Evolutionary conservation across 30 jellyfish, hydroid and myxozoan genomes (phyloP).

Genomic region (Pseudorhiza aurosa): DNA sequence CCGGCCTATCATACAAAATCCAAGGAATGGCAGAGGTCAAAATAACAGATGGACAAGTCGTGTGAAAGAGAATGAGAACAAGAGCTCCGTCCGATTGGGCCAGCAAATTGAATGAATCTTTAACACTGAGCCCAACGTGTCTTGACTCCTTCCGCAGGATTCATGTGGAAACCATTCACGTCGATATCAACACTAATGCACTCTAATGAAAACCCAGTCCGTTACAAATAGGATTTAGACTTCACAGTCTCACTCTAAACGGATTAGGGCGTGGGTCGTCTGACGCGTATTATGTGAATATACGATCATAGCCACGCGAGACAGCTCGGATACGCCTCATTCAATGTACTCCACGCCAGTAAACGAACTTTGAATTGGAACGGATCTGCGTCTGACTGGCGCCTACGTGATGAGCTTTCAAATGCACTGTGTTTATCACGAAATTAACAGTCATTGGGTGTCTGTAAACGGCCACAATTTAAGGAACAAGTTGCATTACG

Average conservation of each 20-base stretch:
- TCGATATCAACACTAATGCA: background rate
- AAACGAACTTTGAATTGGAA: background rate
- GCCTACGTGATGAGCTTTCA: slow-evolving; percentile 11
- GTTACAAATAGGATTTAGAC: background rate
- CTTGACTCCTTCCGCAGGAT: background rate
- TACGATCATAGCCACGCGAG: background rate
- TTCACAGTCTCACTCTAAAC: background rate
- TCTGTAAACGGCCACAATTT: too few species aligned
- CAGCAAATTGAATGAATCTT: background rate
- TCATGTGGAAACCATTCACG: background rate
- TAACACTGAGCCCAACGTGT: background rate
- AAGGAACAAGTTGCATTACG: too few species aligned
- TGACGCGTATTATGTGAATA: background rate
- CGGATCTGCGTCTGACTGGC: background rate
- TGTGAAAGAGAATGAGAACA: too few species aligned
- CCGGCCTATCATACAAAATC: too few species aligned
- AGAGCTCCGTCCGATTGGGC: too few species aligned
- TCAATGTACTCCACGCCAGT: background rate
- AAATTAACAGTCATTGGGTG: slow-evolving; percentile 1
- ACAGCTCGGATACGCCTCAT: too few species aligned
- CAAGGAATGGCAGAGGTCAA: too few species aligned
- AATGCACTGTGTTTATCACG: background rate
- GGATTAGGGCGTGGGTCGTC: background rate
- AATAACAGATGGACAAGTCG: too few species aligned
- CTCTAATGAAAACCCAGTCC: background rate